Percentiles rank a stretch among this genome's conserved stretches.
Evolutionary conservation across 2,797 vertebrate species (phyloP).

Genomic region (Poeciliopsis gracilis): DNA sequence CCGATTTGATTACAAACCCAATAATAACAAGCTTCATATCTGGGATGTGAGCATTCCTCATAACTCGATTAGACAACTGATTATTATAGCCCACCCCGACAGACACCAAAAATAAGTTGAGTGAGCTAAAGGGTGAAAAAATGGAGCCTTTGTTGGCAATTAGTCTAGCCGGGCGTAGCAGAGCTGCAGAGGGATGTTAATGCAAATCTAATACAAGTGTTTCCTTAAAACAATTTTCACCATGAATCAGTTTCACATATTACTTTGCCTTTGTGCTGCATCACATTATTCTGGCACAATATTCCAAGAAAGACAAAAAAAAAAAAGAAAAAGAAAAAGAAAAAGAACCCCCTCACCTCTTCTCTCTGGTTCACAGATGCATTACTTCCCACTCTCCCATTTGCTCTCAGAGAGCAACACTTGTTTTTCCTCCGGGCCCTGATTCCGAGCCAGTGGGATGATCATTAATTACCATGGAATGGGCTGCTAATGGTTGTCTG

Average conservation of each 20-base stretch:
- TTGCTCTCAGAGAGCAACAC: slow-evolving; percentile 50
- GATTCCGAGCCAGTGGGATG: slow-evolving; percentile 70
- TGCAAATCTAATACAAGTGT: slow-evolving; percentile 42
- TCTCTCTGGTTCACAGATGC: slow-evolving; percentile 28
- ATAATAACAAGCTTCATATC: slow-evolving; percentile 68
- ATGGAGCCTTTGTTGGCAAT: slow-evolving; percentile 21
- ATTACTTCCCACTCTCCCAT: slow-evolving; percentile 57
- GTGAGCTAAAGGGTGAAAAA: slow-evolving; percentile 7
- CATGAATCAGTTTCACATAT: slow-evolving; percentile 54
- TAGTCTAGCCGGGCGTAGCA: slow-evolving; percentile 31
- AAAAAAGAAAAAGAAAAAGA: slow-evolving; percentile 4
- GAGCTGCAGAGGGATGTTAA: slow-evolving; percentile 26
- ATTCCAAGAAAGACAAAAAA: slow-evolving; percentile 42
- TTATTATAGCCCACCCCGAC: slow-evolving; percentile 46
- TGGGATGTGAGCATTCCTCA: slow-evolving; percentile 57
- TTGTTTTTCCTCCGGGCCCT: slow-evolving; percentile 53
- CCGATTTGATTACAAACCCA: slow-evolving; percentile 77
- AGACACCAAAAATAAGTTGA: slow-evolving; percentile 44
- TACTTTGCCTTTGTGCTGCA: slow-evolving; percentile 10
- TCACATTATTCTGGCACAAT: slow-evolving; percentile 30
- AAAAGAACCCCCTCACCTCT: slow-evolving; percentile 7
- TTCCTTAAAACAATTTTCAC: slow-evolving; percentile 19
- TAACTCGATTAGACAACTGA: slow-evolving; percentile 68
- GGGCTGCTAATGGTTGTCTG: slow-evolving; percentile 78
- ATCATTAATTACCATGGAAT: slow-evolving; percentile 81